These are phyloP conservation scores for Crotalus helleri DNA, from an alignment of 2,113 vertebrate genomes.

Conservation along the genomic window DNA sequence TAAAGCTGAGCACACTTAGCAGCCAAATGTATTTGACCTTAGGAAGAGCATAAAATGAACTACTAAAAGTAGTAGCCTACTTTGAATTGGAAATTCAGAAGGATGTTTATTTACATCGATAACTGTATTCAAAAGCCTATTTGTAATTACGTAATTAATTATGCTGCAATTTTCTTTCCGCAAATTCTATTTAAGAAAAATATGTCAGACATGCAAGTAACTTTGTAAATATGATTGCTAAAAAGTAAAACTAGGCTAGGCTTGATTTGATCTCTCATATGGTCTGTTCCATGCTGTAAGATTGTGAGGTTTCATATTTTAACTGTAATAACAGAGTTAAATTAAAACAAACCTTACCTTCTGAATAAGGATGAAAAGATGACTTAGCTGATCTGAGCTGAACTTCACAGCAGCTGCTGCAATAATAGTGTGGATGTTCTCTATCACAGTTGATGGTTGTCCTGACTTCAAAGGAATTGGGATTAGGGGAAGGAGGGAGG, in stretches of 20 bases:
- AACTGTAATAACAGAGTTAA: background rate
- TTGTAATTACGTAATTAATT: background rate
- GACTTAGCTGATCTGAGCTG: slow-evolving; percentile 93
- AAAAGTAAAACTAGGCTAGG: background rate
- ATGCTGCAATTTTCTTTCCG: background rate
- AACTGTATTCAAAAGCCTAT: background rate
- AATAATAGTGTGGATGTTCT: slow-evolving; percentile 98
- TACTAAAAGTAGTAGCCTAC: background rate
- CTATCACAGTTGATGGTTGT: slow-evolving; percentile 97
- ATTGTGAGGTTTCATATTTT: background rate
- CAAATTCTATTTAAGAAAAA: background rate
- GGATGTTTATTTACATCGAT: background rate
- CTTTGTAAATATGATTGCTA: background rate
- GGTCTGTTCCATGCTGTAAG: background rate
- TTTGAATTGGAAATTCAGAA: background rate
- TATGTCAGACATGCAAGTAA: background rate
- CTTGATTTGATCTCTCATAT: background rate
- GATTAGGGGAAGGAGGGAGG: background rate
- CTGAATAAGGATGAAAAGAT: slow-evolving; percentile 96
- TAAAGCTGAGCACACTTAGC: background rate
- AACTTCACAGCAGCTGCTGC: slow-evolving; percentile 97
- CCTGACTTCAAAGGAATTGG: slow-evolving; percentile 76
- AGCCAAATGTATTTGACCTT: background rate
- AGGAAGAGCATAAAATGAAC: slow-evolving; percentile 1
- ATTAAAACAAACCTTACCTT: slow-evolving; percentile 74